Base-by-base conservation (phyloP, 1,140 invertebrate genomes). In the Spodoptera litura region DNA sequence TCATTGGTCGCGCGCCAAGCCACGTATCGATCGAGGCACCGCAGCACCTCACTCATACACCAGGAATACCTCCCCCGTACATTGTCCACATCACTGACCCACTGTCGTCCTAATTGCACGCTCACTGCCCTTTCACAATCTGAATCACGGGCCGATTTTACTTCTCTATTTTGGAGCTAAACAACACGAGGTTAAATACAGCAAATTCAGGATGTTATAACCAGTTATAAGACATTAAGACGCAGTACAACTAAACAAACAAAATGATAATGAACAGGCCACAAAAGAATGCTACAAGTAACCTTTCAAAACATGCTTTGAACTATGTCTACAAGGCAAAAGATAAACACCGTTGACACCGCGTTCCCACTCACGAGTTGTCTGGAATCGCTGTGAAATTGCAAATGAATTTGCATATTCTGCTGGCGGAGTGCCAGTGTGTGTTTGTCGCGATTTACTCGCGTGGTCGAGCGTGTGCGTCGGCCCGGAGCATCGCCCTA, bases 321-420 rank as follows among this genome's bases (percentile, higher is more conserved):
- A 72, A 72, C 53, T 70, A 66, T 66, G 49, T 70, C 25, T 35
- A 70, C 44, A 52, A 53, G 55, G 51, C 20, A 55, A 62, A 66
- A 51, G 66, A 78, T 84, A 78, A 80, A 68, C 78, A 68, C 75
- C 86, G 89, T 88, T 89, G 90, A 90, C 87, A 91, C 75, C 81
- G 78, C 87, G 85, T 87, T 84, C 85, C 82, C 82, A 81, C 78
- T 76, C 71, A 64, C 51, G 74, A 68, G 66, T 76, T 66, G 85
- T 83, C 89, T 86, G 87, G 82, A 89, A 83, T 77, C 78, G 82
- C 80, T 64, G 78, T 79, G 78, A 84, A 62, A 87, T 83, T 88
- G 89, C 88, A 88, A 87, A 91, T 89, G 87, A 91, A 86, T 91
- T 85, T 91, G 90, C 91, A 91, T 88, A 85, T 87, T 88, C 74